Evolutionary conservation across 2,113 vertebrate genomes (phyloP).

Genomic region (Vimba vimba): DNA sequence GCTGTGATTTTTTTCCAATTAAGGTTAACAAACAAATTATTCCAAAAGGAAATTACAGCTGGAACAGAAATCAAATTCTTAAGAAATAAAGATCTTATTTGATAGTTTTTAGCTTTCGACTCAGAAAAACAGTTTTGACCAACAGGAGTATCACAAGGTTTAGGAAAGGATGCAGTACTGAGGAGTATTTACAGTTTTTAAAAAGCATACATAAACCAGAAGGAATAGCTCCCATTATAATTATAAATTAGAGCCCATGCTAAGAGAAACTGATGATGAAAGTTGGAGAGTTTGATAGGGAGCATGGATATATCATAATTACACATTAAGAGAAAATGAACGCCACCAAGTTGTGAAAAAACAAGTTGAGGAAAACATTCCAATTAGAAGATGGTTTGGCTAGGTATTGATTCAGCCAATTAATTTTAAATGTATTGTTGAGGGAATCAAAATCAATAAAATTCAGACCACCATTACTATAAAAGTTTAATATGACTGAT

Average conservation of each 20-base stretch:
- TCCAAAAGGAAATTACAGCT: no score
- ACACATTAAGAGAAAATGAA: constrained; percentile 5
- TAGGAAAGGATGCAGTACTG: neutral
- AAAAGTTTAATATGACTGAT: neutral
- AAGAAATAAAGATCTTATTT: neutral
- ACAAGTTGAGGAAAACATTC: neutral
- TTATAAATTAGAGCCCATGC: neutral
- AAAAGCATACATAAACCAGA: neutral
- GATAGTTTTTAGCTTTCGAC: neutral
- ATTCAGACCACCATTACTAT: neutral
- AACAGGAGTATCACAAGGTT: neutral
- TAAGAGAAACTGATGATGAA: neutral
- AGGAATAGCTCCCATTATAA: no score
- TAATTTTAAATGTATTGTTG: neutral
- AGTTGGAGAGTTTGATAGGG: neutral
- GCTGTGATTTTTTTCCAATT: no score
- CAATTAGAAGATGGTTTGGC: neutral
- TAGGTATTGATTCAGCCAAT: neutral
- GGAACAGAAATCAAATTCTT: no score
- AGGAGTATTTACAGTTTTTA: neutral
- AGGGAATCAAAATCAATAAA: neutral
- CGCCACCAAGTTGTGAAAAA: neutral
- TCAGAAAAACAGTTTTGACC: neutral
- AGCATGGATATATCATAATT: neutral
- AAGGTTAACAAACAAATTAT: no score